These are phyloP conservation scores for Typhlomys cinereus DNA, from an alignment of 2,113 vertebrate species.

Conservation along the genomic window DNA sequence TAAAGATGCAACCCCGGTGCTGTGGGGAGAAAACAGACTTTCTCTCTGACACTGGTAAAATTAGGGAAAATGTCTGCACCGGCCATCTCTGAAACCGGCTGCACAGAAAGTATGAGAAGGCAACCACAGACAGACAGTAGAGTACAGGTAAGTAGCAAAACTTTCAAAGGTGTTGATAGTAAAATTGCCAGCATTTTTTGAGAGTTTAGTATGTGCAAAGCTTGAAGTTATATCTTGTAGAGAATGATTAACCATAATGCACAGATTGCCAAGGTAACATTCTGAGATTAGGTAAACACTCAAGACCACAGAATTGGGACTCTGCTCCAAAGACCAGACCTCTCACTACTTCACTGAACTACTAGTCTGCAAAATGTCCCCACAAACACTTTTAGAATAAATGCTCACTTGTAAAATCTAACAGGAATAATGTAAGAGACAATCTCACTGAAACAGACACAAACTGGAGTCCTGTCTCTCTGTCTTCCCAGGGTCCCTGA, in stretches of 20 bases:
- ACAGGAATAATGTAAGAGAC: not conserved
- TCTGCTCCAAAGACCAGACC: not conserved
- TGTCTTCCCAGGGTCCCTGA: not conserved
- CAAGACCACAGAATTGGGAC: not conserved
- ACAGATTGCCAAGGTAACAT: not conserved
- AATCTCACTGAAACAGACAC: not conserved
- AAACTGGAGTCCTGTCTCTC: not conserved
- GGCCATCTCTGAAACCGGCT: not conserved
- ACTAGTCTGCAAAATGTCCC: not conserved
- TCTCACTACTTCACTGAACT: not conserved
- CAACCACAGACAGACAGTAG: not conserved
- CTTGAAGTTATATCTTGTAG: not conserved
- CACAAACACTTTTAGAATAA: constrained; percentile 13
- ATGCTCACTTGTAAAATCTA: not conserved
- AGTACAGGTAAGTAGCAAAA: not conserved
- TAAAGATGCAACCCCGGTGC: not conserved
- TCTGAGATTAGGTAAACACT: not conserved
- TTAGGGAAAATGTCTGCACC: constrained; percentile 14
- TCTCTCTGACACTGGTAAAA: constrained; percentile 3
- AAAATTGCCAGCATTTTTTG: not conserved
- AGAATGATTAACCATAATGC: not conserved
- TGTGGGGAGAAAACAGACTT: not conserved
- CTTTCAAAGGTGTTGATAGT: not conserved
- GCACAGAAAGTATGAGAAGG: not conserved
- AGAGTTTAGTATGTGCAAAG: not conserved